Evolutionary conservation across 1,140 invertebrate species (phyloP), one percentile per base, ranked within the genome.

Genomic region (Caenorhabditis remanei): DNA sequence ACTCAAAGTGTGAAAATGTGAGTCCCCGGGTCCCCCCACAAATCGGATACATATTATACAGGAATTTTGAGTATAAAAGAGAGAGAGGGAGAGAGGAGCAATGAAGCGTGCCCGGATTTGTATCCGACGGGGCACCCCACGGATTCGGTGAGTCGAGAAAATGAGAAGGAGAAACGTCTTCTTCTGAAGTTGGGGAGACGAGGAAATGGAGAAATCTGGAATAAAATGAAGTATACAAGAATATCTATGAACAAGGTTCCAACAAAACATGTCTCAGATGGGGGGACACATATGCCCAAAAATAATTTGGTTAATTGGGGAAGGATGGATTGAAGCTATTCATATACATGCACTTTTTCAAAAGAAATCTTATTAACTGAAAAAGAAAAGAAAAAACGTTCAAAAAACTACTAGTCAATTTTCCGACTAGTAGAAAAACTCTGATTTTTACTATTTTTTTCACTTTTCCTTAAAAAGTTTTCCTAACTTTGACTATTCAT

Each of bases 21-120:
- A n/a, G 56, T 50, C 11, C 46, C 41, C 71, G 40, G 9, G 40
- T 79, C 46, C 41, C 11, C 11, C 8, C 71, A 79, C 46, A 50
- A 79, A 79, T 79, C 71, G 71, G 71, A 79, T 79, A 50, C 71
- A 53, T 46, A 79, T 50, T 79, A 79, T 79, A 79, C 71, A 50
- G 71, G 46, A 79, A 50, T 79, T 79, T 9, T 2, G 32, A 32
- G 32, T 32, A 32, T 32, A 32, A 2, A 2, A 32, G 32, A 32
- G 32, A 32, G 32, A 32, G n/a, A 46, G 71, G 71, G 53, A 79
- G 53, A 79, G 46, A 46, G 50, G 53, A 53, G 71, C 71, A 79
- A 79, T 79, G 71, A 79, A 79, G 71, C 71, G 71, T 79, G 53
- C 46, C 14, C 24, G 46, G 71, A 50, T 79, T 48, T 79, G 71